Percentiles rank a stretch among this genome's conserved stretches.
These are phyloP conservation scores for Tangara arthus DNA, from an alignment of 2,797 vertebrate species.

Conservation along the genomic window DNA sequence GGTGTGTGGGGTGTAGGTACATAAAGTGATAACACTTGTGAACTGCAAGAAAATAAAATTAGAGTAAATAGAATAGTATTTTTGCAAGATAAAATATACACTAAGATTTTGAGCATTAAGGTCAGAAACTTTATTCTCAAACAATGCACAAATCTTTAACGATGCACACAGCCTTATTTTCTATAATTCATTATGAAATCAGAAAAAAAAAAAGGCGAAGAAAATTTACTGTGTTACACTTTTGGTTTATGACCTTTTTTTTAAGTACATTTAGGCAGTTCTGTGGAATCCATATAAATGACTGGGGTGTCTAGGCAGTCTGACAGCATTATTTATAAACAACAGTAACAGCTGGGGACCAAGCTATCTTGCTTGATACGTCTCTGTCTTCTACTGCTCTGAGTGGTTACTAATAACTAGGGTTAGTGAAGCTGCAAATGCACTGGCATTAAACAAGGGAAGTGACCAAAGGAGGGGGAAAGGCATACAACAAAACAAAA, in stretches of 20 bases:
- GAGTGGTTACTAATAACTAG: neutral
- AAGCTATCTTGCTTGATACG: neutral
- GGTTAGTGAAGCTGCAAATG: neutral
- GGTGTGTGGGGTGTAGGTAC: rapidly evolving
- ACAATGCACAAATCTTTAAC: neutral
- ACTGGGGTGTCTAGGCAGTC: neutral
- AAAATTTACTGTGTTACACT: neutral
- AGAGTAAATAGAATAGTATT: neutral
- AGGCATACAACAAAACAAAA: neutral
- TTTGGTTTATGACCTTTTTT: neutral
- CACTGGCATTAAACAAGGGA: neutral
- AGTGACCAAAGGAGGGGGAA: neutral
- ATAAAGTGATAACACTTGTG: neutral
- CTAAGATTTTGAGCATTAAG: neutral
- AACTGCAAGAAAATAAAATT: neutral
- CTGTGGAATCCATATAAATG: neutral
- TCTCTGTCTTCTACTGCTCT: neutral
- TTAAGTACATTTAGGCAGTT: neutral
- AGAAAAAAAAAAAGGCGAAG: neutral
- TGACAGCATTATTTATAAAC: neutral
- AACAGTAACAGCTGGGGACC: neutral
- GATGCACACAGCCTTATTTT: neutral
- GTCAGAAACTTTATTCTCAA: neutral
- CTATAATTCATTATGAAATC: neutral
- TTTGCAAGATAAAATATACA: neutral